Percentiles rank a stretch among this genome's conserved stretches.
phyloP scores from a whole-genome alignment of 2,113 vertebrate species.

The Bubo bubo region DNA sequence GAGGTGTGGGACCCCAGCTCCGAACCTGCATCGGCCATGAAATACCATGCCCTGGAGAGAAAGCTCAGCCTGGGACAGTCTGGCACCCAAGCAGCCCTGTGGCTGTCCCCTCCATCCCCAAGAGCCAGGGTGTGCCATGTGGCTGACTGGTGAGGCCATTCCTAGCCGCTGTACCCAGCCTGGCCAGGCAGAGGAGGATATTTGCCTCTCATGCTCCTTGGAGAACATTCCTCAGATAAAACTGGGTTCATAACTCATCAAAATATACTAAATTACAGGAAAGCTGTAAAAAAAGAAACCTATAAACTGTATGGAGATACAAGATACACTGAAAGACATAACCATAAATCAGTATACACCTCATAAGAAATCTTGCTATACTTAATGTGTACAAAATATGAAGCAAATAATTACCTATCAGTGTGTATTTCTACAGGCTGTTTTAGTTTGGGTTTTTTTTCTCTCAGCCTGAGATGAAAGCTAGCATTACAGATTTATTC shows the following conservation, averaged over 20 bases:
- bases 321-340: not conserved
- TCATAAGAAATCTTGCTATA: constrained; percentile 30
- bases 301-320: not conserved
- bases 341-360: constrained; percentile 37
- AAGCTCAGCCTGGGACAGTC: not conserved
- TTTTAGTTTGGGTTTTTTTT: not conserved
- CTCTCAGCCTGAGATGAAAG: constrained; percentile 13
- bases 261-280: constrained; percentile 34
- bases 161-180: not conserved
- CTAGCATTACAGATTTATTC: constrained; percentile 18
- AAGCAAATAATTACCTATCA: constrained; percentile 40
- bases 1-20: fast-evolving
- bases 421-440: not conserved
- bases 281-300: constrained; percentile 38
- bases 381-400: constrained; percentile 32
- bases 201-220: not conserved
- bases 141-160: fast-evolving
- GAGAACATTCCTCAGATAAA: constrained; percentile 45
- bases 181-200: not conserved
- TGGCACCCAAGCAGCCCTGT: fast-evolving
- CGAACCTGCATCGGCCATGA: not conserved
- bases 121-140: fast-evolving
- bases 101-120: fast-evolving
- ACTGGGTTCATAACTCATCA: constrained; percentile 9
- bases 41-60: not conserved